Conservation (phyloP, 2,113 vertebrate species). For the Phodopus roborovskii region DNA sequence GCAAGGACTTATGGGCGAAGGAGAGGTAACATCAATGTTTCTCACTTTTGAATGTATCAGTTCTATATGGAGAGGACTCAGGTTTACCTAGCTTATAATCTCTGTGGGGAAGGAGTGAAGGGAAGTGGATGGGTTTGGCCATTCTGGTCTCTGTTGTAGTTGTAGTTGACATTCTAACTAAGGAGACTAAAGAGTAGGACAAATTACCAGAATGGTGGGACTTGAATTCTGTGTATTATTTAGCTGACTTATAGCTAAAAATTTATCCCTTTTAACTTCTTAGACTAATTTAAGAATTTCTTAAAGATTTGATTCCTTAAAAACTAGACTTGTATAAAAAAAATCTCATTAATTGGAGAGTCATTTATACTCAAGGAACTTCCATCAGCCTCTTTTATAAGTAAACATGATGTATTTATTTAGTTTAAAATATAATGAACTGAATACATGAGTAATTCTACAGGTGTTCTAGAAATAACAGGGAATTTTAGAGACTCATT, state of each 20-base stretch:
- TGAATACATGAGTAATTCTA: constrained; percentile 34
- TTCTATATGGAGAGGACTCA: constrained; percentile 84
- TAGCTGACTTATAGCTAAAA: constrained; percentile 23
- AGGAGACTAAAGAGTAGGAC: background rate
- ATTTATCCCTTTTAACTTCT: constrained; percentile 41
- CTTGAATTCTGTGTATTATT: constrained; percentile 41
- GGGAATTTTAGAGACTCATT: constrained; percentile 41
- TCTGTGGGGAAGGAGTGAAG: constrained; percentile 59
- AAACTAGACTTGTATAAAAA: constrained; percentile 52
- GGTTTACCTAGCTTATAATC: constrained; percentile 67
- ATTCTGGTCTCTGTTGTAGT: constrained; percentile 59
- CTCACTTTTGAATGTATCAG: constrained; percentile 89
- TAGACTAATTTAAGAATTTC: constrained; percentile 52
- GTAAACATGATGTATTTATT: constrained; percentile 49
- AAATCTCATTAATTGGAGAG: constrained; percentile 21
- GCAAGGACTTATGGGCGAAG: constrained; percentile 99
- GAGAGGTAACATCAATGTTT: constrained; percentile 96
- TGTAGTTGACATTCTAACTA: constrained; percentile 57
- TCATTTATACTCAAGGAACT: constrained; percentile 38
- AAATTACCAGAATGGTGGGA: constrained; percentile 29
- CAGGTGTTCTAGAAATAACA: constrained; percentile 25
- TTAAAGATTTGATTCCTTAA: constrained; percentile 28
- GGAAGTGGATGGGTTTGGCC: constrained; percentile 52
- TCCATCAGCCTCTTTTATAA: constrained; percentile 6
- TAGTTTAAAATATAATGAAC: constrained; percentile 28